phyloP scores from a whole-genome alignment of 2,888 invertebrate species.

The Ophioninae sp. region DNA sequence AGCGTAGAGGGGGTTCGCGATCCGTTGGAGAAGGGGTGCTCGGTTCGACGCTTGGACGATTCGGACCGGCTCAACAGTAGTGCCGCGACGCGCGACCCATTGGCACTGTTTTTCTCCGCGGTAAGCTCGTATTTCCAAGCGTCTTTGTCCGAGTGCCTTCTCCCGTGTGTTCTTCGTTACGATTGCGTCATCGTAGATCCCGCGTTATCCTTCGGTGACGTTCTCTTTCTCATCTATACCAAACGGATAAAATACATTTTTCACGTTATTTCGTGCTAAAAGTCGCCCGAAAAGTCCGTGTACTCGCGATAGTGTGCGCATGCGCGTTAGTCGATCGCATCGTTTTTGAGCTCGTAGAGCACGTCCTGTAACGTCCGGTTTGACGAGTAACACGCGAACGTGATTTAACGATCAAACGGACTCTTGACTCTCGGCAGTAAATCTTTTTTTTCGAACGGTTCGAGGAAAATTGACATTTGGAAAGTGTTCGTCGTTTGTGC shows the following conservation, averaged over 20 bases:
- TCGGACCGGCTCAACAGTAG: conserved; percentile 68
- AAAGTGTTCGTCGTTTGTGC: background rate
- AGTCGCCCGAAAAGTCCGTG: background rate
- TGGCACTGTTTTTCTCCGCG: conserved; percentile 57
- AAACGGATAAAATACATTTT: background rate
- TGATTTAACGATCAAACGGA: conserved; percentile 54
- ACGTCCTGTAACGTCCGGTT: conserved; percentile 64
- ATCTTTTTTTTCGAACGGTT: conserved; percentile 22
- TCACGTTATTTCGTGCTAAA: background rate
- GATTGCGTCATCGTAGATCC: background rate
- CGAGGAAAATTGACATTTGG: conserved; percentile 16
- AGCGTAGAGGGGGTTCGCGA: background rate
- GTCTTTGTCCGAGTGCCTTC: background rate
- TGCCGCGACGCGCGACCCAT: conserved; percentile 74
- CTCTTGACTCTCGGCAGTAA: background rate
- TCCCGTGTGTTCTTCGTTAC: background rate
- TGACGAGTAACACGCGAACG: conserved; percentile 58
- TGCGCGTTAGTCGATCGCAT: conserved; percentile 18
- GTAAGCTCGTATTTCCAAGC: background rate
- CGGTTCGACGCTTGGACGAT: conserved; percentile 49
- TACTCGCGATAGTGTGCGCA: conserved; percentile 2
- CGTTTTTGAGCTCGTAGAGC: conserved; percentile 38
- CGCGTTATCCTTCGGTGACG: background rate
- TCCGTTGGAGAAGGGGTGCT: background rate
- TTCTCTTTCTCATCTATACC: background rate